A percentile compares a stretch with the other conserved stretches of the same genome.
Conservation (phyloP, 1,140 invertebrate genomes). For the Cydia pomonella region DNA sequence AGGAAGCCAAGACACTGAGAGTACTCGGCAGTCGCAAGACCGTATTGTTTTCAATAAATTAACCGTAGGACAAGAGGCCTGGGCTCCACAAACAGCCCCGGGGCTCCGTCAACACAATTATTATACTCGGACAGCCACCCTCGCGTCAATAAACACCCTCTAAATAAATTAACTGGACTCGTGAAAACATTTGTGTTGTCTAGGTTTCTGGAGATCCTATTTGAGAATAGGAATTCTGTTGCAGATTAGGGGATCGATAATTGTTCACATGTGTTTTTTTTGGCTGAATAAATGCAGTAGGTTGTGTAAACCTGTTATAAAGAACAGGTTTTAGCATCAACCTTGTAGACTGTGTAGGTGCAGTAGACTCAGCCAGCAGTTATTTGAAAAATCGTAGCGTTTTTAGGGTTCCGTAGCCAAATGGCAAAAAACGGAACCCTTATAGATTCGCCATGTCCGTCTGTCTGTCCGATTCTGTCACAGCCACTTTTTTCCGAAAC, state of each 20-base stretch:
- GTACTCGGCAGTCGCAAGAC: conserved; percentile 39
- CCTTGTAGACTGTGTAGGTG: too few species aligned
- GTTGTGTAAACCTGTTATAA: too few species aligned
- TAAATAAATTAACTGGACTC: conserved; percentile 75
- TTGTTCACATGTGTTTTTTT: not conserved
- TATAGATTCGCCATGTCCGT: too few species aligned
- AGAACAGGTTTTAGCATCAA: too few species aligned
- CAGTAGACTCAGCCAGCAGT: too few species aligned
- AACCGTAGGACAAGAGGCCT: conserved; percentile 61
- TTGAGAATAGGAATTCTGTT: not conserved
- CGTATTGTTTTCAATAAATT: conserved; percentile 79
- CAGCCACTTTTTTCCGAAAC: too few species aligned
- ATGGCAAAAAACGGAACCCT: too few species aligned
- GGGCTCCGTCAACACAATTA: conserved; percentile 78
- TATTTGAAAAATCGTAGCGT: too few species aligned
- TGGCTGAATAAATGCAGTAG: too few species aligned
- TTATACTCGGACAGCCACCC: conserved; percentile 78
- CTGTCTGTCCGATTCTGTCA: too few species aligned
- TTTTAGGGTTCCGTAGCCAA: too few species aligned
- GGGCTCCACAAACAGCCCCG: conserved; percentile 62
- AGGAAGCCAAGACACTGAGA: conserved; percentile 40
- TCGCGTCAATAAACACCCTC: conserved; percentile 69
- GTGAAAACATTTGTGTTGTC: conserved; percentile 38
- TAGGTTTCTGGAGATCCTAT: not conserved
- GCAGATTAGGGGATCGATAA: not conserved